Base-by-base conservation (phyloP, 2,797 vertebrate species). In the Gallinago stenura region DNA sequence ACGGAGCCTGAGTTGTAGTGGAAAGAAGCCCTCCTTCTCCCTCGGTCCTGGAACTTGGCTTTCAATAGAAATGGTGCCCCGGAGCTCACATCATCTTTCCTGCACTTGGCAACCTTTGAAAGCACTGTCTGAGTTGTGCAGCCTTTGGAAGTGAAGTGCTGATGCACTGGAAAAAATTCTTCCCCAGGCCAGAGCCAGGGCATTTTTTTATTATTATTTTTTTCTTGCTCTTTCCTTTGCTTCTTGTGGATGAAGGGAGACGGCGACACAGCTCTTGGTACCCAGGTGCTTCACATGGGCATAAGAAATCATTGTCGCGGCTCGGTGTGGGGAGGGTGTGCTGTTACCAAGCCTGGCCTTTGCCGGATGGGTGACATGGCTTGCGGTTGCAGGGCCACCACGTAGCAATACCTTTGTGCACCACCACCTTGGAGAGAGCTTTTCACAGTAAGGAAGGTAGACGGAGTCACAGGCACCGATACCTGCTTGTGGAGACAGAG, bases 141-240 rank as follows among this genome's bases (percentile, higher is more conserved):
- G 58, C 51, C 90, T 46, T 2, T 64, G 79, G 57, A 87, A 46
- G 7, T 41, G 76, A 94, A 83, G 69, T 76, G 60, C 66, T 18
- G 64, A 87, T 39, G 65, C n/a, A 30, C 76, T 76, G 73, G 85
- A 89, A 93, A 57, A 83, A 75, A 93, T 83, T 90, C 35, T 20
- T 95, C 93, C 87, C 43, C 19, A 4, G 75, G 79, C 65, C 69
- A 75, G 21, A 81, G 33, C 1, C 12, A 45, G 22, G 33, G 33
- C 6, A 5, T 10, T 8, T 22, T 41, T 12, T 61, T 28, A 7
- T 15, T 10, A 20, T 22, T 20, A 7, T 25, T 51, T n/a, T 30
- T 15, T 2, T 0, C 9, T 26, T 20, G 2, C 24, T 28, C 8
- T 87, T 84, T 82, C 20, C 43, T 86, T 93, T 88, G 56, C 64